phyloP scores from a whole-genome alignment of 2,797 vertebrate genomes.

The Delichon dasypus region DNA sequence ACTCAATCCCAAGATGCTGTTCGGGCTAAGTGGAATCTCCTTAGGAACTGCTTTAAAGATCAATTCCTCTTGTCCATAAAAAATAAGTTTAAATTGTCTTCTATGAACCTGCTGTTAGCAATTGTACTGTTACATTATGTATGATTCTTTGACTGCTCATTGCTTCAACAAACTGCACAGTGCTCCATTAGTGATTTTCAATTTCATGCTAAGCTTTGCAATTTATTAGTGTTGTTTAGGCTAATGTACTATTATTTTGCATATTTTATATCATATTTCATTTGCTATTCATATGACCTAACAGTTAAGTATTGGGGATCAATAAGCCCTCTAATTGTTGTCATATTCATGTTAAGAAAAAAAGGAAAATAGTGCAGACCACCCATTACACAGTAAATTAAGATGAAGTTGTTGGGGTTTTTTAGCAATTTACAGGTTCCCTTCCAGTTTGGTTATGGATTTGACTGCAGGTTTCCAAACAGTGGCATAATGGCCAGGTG shows the following conservation, averaged over 20 bases:
- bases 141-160: constrained; percentile 73
- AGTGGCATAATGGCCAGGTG: background rate
- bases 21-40: constrained; percentile 70
- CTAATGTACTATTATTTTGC: constrained; percentile 80
- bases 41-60: constrained; percentile 73
- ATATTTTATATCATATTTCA: constrained; percentile 75
- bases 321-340: constrained; percentile 64
- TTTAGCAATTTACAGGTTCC: background rate
- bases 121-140: constrained; percentile 76
- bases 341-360: constrained; percentile 21
- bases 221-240: constrained; percentile 80
- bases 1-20: constrained; percentile 68
- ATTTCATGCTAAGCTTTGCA: constrained; percentile 80
- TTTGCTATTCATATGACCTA: constrained; percentile 63
- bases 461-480: background rate
- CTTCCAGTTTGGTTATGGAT: background rate
- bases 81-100: constrained; percentile 70
- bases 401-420: background rate
- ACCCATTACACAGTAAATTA: background rate
- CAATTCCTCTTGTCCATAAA: constrained; percentile 74
- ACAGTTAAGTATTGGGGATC: constrained; percentile 70
- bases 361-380: background rate
- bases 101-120: constrained; percentile 69
- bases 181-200: constrained; percentile 79
- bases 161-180: constrained; percentile 61